phyloP scores from a whole-genome alignment of 2,797 vertebrate species.

The Eidolon dupreanum region DNA sequence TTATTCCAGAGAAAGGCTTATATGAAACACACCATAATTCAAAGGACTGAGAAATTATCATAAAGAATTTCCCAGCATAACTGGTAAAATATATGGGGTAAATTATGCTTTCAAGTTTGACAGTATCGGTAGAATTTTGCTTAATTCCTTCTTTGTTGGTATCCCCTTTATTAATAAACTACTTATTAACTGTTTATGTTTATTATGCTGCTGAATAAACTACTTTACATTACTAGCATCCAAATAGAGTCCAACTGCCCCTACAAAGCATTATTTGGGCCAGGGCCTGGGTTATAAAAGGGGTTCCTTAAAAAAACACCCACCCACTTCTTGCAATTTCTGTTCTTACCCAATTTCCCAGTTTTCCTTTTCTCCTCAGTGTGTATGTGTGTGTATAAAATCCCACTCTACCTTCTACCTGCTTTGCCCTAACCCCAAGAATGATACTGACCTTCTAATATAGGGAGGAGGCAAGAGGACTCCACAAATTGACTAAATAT shows the following conservation, averaged over 20 bases:
- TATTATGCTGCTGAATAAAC: constrained; percentile 45
- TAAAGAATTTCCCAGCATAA: constrained; percentile 29
- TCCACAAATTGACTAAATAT: too few species aligned
- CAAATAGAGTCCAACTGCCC: background rate
- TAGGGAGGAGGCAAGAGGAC: too few species aligned
- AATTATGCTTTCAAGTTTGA: constrained; percentile 51
- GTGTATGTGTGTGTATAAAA: background rate
- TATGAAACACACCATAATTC: constrained; percentile 32
- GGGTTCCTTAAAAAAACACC: background rate
- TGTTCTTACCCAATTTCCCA: constrained; percentile 9
- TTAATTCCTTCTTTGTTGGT: constrained; percentile 36
- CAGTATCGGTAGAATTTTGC: background rate
- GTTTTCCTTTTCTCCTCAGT: background rate
- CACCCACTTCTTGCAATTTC: background rate
- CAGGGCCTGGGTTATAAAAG: background rate
- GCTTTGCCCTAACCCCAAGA: background rate
- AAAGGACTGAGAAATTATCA: constrained; percentile 16
- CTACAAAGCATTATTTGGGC: constrained; percentile 8
- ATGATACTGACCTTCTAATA: background rate
- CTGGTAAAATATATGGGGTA: background rate
- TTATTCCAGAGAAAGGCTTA: constrained; percentile 29
- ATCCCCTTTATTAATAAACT: constrained; percentile 35
- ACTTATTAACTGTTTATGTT: background rate
- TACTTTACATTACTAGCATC: constrained; percentile 45
- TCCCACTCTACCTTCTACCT: background rate